Conservation (phyloP, 2,888 invertebrate species). For the Chelonus formosanus region DNA sequence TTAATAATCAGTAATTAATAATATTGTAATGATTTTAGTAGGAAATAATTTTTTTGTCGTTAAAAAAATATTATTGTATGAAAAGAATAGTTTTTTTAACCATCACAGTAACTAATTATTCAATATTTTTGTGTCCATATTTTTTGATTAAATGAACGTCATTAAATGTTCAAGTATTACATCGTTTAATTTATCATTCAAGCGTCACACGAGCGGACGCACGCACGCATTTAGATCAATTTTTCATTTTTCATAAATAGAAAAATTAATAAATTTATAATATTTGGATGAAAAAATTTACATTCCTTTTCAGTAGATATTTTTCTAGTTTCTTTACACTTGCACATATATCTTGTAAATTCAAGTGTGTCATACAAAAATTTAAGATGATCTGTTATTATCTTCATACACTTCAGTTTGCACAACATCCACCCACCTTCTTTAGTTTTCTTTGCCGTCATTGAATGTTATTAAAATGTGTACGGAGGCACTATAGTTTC, state of each 20-base stretch:
- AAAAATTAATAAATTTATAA: neutral
- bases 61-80: conserved; percentile 1
- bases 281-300: too few relatives aligned
- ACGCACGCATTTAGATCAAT: conserved; percentile 28
- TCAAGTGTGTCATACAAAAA: too few relatives aligned
- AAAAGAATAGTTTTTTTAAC: neutral
- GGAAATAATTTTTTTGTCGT: conserved; percentile 2
- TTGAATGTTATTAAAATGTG: too few relatives aligned
- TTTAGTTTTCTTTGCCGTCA: too few relatives aligned
- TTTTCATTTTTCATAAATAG: conserved; percentile 13
- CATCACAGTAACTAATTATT: conserved; percentile 10
- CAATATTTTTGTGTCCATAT: neutral
- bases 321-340: too few relatives aligned
- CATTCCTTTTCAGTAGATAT: too few relatives aligned
- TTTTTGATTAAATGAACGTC: neutral
- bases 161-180: conserved; percentile 16
- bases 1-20: conserved; percentile 4
- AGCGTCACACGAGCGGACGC: conserved; percentile 26
- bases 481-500: too few relatives aligned
- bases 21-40: conserved; percentile 3
- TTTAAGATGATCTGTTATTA: too few relatives aligned
- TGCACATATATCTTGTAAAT: too few relatives aligned
- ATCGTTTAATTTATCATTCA: conserved; percentile 21
- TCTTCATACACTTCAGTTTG: too few relatives aligned
- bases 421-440: too few relatives aligned